phyloP scores from a whole-genome alignment of 2,797 vertebrate species.

The Tapirus indicus region DNA sequence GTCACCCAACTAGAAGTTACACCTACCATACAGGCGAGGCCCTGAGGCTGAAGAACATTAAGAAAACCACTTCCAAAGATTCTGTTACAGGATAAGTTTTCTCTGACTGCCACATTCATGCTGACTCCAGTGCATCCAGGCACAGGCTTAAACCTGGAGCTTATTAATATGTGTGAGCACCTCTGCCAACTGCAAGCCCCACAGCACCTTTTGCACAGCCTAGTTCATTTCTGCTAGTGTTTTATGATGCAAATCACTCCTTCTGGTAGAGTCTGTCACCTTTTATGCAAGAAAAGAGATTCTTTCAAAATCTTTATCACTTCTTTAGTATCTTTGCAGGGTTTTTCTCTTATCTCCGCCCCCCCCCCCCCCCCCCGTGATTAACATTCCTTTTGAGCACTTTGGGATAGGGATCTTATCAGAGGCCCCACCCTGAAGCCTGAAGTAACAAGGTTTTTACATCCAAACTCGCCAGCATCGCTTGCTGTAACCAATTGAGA shows the following conservation, averaged over 20 bases:
- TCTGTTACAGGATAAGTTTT: background rate
- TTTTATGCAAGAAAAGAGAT: conserved; percentile 33
- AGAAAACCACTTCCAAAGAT: background rate
- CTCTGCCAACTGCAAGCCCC: background rate
- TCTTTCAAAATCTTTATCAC: background rate
- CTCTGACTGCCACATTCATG: background rate
- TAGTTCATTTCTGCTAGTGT: background rate
- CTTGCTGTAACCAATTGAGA: background rate
- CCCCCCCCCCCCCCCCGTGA: background rate
- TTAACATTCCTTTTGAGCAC: background rate
- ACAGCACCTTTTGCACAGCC: background rate
- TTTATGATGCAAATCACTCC: conserved; percentile 54
- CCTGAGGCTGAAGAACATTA: background rate
- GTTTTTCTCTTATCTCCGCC: background rate
- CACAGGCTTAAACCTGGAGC: background rate
- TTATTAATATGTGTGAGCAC: background rate
- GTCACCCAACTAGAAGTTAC: background rate
- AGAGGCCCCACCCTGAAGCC: background rate
- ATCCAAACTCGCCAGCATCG: background rate
- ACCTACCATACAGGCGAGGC: background rate
- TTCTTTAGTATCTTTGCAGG: background rate
- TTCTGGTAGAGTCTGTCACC: conserved; percentile 57
- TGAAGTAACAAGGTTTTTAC: background rate
- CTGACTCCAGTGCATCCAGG: background rate
- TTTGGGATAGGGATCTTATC: background rate